Base-by-base conservation (phyloP, 2,113 vertebrate species). In the Sebastes fasciatus region DNA sequence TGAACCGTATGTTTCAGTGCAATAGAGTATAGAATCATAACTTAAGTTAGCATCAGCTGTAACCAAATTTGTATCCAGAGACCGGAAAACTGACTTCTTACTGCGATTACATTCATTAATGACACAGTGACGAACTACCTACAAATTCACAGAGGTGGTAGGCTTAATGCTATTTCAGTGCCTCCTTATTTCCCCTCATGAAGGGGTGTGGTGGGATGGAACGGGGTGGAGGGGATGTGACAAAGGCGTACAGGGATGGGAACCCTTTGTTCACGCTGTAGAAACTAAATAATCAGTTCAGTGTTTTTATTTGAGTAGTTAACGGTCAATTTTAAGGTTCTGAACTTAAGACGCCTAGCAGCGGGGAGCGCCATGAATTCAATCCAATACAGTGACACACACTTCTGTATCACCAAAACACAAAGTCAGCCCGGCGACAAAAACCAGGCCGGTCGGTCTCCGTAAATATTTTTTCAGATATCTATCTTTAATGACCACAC, bases 201-300 rank as follows among this genome's bases (percentile, higher is more conserved):
- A 26, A 66, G 9, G 61, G 89, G 88, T 80, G 90, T 73, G 89
- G 88, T 85, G 57, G n/a, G 55, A 13, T 48, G 71, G 73, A 81
- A 77, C 5, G 17, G 77, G 81, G 80, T 79, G 82, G 90, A 91
- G 67, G 79, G 87, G 86, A 91, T 73, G 75, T 90, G 87, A 85
- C 26, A 0, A 40, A 67, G 21, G 58, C 21, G 0, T 23, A 23
- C 23, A 51, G 16, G 69, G 66, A 83, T 26, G 12, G 77, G 61
- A 81, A 71, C 48, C 54, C 77, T 91, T 90, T 92, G 89, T 90
- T 93, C 74, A 69, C 1, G 14, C 19, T 57, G 34, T 4, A 66
- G 21, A 67, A 89, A 88, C 60, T 79, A 66, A 91, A 85, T 85
- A 86, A 88, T 73, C 71, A 58, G 6, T 54, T 68, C 10, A 23